A percentile compares a stretch with the other conserved stretches of the same genome.
phyloP scores from a whole-genome alignment of 2,113 vertebrate genomes.

The Semnornis frantzii region DNA sequence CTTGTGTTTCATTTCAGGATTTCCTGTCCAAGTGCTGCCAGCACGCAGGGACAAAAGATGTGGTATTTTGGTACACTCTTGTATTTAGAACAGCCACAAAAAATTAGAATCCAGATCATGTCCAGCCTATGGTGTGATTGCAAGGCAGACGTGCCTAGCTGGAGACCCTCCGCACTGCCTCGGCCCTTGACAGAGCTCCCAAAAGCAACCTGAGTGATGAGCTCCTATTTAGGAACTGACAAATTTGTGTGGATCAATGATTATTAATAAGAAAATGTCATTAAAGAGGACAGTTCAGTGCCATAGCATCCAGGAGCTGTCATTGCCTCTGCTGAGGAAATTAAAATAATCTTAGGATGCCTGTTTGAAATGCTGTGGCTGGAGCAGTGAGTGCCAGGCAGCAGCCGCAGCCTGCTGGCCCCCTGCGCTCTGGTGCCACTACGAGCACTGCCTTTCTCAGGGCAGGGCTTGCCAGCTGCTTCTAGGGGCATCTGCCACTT shows the following conservation, averaged over 20 bases:
- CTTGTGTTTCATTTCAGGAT: background rate
- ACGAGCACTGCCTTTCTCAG: background rate
- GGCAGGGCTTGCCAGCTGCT: background rate
- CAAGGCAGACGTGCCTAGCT: background rate
- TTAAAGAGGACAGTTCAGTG: background rate
- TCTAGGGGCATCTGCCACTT: background rate
- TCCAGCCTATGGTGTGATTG: background rate
- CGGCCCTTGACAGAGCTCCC: constrained; percentile 2
- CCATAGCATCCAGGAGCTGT: constrained; percentile 8
- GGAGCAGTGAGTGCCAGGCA: constrained; percentile 27
- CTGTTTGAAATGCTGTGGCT: constrained; percentile 19
- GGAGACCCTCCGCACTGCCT: background rate
- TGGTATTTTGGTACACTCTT: background rate
- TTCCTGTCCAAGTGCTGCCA: background rate
- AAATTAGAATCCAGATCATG: background rate
- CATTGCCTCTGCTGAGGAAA: constrained; percentile 27
- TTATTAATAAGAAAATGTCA: constrained; percentile 50
- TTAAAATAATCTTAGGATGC: background rate
- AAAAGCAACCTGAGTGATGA: background rate
- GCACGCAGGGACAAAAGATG: background rate
- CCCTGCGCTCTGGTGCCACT: background rate
- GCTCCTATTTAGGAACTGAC: background rate
- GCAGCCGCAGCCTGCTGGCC: background rate
- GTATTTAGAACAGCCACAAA: constrained; percentile 19
- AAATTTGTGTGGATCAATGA: constrained; percentile 32